Base-by-base conservation (phyloP, 2,888 invertebrate species). In the Synanthedon tipuliformis region DNA sequence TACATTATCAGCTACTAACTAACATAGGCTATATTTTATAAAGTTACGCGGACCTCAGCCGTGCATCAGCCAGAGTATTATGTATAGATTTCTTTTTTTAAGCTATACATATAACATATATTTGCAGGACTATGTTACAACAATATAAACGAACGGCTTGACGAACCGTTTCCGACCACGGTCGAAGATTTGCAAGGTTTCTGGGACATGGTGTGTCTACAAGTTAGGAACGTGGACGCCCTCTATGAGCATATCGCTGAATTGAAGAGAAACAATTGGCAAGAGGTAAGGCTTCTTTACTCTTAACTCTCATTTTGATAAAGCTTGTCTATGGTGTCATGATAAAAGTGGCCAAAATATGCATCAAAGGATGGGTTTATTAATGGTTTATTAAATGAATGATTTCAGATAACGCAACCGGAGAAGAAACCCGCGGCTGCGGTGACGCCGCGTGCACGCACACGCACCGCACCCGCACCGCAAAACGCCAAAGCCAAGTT, bases 191-290 rank as follows among this genome's bases (percentile, higher is more conserved):
- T 98, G 58, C 95, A 95, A 66, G 98, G 98, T 1, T 98, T 98
- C 88, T 98, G 98, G 98, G 98, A 98, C 79, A 97, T 98, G 96
- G 96, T 98, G 34, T 92, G 93, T 75, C 89, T 98, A 51, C 97
- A 98, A 83, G 94, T 98, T 16, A 91, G 92, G 56, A 94, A 97
- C 69, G 92, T 98, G 53, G 92, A 96, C 71, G 89, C 90, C 4
- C 83, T 95, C 61, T 96, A 95, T 74, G 88, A 90, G 12, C 92
- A 93, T 55, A 89, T 95, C 41, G 90, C 90, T 5, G 69, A 70
- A 10, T 76, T 93, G 11, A 90, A 89, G 63, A 85, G 75, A 11
- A 92, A 92, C 59, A 88, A 90, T 55, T 95, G 95, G 95, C 88
- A 91, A 73, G 91, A 85, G 79, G 88, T 85, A 51, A 58, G 71